Base-by-base conservation (phyloP, 2,113 vertebrate genomes). In the Plectropomus leopardus region DNA sequence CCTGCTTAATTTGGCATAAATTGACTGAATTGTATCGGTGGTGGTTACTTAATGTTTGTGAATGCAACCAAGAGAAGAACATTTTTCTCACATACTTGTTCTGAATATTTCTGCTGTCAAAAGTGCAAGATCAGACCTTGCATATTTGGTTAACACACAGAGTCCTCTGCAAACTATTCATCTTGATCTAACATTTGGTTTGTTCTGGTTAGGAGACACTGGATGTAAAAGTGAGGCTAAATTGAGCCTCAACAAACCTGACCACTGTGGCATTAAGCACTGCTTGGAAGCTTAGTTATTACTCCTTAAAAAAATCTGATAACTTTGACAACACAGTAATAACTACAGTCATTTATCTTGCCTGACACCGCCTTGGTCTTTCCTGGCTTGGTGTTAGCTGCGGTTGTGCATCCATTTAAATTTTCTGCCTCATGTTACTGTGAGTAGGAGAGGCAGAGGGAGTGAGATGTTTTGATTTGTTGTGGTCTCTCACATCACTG, bases 241-340 rank as follows among this genome's bases (percentile, higher is more conserved):
- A 85, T 68, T 73, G 68, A 80, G 60, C 70, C 55, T 51, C 63
- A 28, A 7, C 30, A 67, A 83, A 84, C 36, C 72, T 59, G 55
- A 87, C 69, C 77, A 51, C 23, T 26, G 69, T 69, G 57, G 76
- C 76, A 69, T 76, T 72, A 75, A 80, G 70, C 77, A 44, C 76
- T 78, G 74, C 71, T 76, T 72, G 55, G 55, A 48, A 76, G 36
- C 50, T 72, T 65, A 57, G 84, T 89, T 88, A 88, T 89, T 84
- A 76, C 84, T 78, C 59, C 72, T 82, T 82, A 80, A 75, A 76
- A n/a, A 84, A 86, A 80, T 75, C 88, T 71, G 72, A 88, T 82
- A 89, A 74, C 63, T 76, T 57, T 72, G 73, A 86, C 77, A 88
- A 87, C 82, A 90, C 75, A 72, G 76, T 78, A 83, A 89, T 87